A percentile compares a stretch with the other conserved stretches of the same genome.
Evolutionary conservation across 2,888 invertebrate genomes (phyloP).

Genomic region (Mesorhabditis sp.): DNA sequence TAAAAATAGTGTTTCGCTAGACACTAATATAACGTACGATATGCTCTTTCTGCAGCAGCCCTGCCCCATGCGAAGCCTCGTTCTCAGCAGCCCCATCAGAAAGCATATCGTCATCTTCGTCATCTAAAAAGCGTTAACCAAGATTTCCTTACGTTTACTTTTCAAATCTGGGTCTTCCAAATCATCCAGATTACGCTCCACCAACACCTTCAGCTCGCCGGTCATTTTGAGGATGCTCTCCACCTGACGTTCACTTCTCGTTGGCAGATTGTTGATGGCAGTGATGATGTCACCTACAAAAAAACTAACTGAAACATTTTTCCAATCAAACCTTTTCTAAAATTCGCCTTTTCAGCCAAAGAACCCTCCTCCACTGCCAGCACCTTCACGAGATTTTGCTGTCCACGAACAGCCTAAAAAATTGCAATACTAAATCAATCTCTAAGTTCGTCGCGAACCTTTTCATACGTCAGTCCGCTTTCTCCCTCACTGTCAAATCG

Average conservation of each 20-base stretch:
- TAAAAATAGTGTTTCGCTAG: no score
- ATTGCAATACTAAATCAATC: neutral
- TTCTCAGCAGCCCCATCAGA: no score
- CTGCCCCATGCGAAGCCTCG: no score
- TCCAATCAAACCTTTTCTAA: constrained; percentile 33
- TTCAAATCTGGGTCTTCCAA: constrained; percentile 36
- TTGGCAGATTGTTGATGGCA: constrained; percentile 52
- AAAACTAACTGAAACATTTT: constrained; percentile 11
- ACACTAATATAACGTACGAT: no score
- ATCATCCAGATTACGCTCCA: constrained; percentile 45
- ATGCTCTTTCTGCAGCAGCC: no score
- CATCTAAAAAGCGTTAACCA: constrained; percentile 3
- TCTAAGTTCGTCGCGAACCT: constrained; percentile 1
- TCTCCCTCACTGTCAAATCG: constrained; percentile 39
- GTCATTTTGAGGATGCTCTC: constrained; percentile 44
- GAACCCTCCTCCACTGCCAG: constrained; percentile 37
- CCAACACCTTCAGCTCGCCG: constrained; percentile 50
- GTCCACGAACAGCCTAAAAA: neutral
- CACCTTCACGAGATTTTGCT: constrained; percentile 31
- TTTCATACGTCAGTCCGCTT: constrained; percentile 41
- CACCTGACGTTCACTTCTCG: constrained; percentile 49
- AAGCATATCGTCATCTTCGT: no score
- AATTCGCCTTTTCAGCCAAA: constrained; percentile 45
- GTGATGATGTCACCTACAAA: constrained; percentile 44
- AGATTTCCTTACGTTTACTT: constrained; percentile 17